Evolutionary conservation across 2,113 vertebrate species (phyloP).

Genomic region (Jaculus jaculus): DNA sequence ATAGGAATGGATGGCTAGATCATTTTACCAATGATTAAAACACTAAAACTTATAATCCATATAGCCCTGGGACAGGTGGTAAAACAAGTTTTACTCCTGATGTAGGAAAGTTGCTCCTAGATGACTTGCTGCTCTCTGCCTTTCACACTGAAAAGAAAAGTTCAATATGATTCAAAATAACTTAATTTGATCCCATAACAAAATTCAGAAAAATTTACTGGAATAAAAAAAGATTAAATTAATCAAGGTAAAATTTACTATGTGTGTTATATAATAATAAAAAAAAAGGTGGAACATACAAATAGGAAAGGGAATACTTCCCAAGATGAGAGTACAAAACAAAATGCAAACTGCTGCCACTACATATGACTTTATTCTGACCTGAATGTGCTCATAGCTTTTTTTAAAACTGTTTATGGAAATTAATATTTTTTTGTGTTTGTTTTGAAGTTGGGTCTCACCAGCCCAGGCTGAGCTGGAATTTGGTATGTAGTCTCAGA

Average conservation of each 20-base stretch:
- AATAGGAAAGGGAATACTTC: not conserved
- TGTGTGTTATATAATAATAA: not conserved
- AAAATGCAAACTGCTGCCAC: not conserved
- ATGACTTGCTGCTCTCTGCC: not conserved
- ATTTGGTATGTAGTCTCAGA: too few species aligned
- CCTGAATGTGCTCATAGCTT: not conserved
- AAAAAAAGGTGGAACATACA: not conserved
- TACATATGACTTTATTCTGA: not conserved
- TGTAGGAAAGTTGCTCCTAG: not conserved
- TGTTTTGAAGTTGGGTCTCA: too few species aligned
- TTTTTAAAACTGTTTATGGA: not conserved
- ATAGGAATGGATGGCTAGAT: not conserved
- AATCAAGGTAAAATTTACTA: not conserved
- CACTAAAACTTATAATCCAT: not conserved
- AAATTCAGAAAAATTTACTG: not conserved
- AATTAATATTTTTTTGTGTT: too few species aligned
- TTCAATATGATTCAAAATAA: not conserved
- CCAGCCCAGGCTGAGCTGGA: too few species aligned
- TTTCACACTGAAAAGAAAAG: conserved; percentile 4
- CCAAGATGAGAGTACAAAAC: not conserved
- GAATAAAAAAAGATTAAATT: not conserved
- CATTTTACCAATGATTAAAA: not conserved
- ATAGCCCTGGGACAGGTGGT: not conserved
- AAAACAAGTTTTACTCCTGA: not conserved
- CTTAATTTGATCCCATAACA: not conserved